phyloP scores from a whole-genome alignment of 2,888 invertebrate species.

The Hypomecis punctinalis region DNA sequence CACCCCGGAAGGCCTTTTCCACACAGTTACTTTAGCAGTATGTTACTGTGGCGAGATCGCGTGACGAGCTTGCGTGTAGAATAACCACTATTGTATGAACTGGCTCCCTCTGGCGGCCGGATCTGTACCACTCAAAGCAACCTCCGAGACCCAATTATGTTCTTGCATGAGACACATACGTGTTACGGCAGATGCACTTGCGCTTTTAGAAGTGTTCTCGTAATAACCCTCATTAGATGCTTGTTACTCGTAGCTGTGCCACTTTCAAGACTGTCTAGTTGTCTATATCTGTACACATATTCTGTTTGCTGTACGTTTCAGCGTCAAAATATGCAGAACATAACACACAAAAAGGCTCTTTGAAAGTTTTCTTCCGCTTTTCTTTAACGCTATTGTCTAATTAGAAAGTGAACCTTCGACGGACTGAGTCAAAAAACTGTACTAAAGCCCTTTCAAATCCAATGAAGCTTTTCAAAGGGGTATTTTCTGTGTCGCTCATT shows the following conservation, averaged over 20 bases:
- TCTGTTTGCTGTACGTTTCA: background rate
- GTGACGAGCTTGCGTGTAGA: slow-evolving; percentile 77
- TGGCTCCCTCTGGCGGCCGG: slow-evolving; percentile 62
- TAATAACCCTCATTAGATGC: slow-evolving; percentile 33
- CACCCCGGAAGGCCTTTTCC: slow-evolving; percentile 85
- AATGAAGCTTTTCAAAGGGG: slow-evolving; percentile 4
- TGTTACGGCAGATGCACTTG: slow-evolving; percentile 56
- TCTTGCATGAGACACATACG: slow-evolving; percentile 61
- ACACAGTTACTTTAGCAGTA: slow-evolving; percentile 81
- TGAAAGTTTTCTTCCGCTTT: slow-evolving; percentile 5
- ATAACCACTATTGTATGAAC: slow-evolving; percentile 44
- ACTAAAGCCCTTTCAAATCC: slow-evolving; percentile 8
- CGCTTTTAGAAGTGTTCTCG: slow-evolving; percentile 42
- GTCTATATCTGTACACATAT: background rate
- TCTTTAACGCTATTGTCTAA: slow-evolving; percentile 10
- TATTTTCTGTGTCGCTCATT: slow-evolving; percentile 1
- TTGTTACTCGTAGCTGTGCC: slow-evolving; percentile 18
- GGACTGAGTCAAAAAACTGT: background rate
- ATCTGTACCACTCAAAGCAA: slow-evolving; percentile 62
- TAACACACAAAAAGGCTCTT: background rate
- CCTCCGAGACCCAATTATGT: slow-evolving; percentile 63
- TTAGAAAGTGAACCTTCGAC: slow-evolving; percentile 6
- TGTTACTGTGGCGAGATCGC: slow-evolving; percentile 79
- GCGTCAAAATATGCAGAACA: slow-evolving; percentile 4
- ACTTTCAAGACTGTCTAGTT: slow-evolving; percentile 10